Conservation (phyloP, 2,797 vertebrate genomes). For the Dallia pectoralis region DNA sequence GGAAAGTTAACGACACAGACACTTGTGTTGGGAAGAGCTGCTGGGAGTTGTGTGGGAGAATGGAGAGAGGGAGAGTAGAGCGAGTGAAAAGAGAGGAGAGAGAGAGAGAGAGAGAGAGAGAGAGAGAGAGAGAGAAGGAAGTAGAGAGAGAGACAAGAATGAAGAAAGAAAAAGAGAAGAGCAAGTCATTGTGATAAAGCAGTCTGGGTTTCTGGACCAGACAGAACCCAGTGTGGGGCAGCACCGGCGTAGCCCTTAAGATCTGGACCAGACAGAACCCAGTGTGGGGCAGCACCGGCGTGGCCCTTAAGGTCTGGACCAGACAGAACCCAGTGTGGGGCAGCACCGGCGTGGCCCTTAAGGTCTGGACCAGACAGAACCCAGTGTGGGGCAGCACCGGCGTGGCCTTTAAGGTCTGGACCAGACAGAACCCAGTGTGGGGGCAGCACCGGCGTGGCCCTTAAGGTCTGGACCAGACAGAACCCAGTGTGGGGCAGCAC, state of each 20-base stretch:
- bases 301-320: constrained; percentile 51
- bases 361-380: constrained; percentile 39
- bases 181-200: too few species aligned
- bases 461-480: constrained; percentile 45
- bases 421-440: constrained; percentile 31
- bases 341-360: constrained; percentile 45
- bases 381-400: constrained; percentile 50
- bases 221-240: constrained; percentile 42
- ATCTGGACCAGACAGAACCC: constrained; percentile 45
- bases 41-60: not conserved
- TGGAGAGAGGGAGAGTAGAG: not conserved
- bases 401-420: constrained; percentile 53
- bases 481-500: constrained; percentile 47
- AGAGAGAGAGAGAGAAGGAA: not conserved
- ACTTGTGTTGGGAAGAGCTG: not conserved
- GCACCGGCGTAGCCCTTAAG: constrained; percentile 48
- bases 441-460: constrained; percentile 50
- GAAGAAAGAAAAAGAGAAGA: constrained; percentile 40
- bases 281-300: constrained; percentile 53
- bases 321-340: constrained; percentile 39
- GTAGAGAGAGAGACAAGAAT: not conserved
- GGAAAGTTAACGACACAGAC: not conserved
- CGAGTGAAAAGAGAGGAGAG: not conserved
- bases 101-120: not conserved
- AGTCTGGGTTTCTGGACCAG: constrained; percentile 36